These are phyloP conservation scores for Micromys minutus DNA, from an alignment of 2,113 vertebrate species.

Conservation along the genomic window DNA sequence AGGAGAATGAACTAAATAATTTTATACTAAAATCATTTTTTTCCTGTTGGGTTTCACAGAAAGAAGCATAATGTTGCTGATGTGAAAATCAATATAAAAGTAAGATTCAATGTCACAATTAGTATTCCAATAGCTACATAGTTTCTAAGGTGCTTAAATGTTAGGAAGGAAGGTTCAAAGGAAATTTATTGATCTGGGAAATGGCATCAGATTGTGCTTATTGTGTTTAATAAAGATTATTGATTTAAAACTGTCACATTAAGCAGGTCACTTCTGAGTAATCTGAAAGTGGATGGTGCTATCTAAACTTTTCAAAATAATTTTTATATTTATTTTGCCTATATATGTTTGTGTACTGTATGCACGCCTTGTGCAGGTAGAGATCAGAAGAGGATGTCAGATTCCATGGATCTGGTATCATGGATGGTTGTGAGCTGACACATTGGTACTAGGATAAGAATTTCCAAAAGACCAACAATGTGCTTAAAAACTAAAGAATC, in stretches of 20 bases:
- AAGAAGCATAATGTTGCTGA: not conserved
- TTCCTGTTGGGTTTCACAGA: not conserved
- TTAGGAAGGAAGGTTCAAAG: conserved; percentile 67
- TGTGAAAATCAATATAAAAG: conserved; percentile 45
- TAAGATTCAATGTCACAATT: conserved; percentile 53
- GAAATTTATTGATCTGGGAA: conserved; percentile 78
- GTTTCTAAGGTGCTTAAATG: conserved; percentile 51
- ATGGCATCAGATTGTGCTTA: conserved; percentile 73
- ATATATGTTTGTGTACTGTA: not conserved
- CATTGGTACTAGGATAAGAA: not conserved
- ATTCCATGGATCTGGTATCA: no score
- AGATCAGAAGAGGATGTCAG: not conserved
- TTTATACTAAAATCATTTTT: not conserved
- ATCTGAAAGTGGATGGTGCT: conserved; percentile 59
- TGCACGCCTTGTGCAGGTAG: no score
- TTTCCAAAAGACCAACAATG: not conserved
- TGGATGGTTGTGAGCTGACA: no score
- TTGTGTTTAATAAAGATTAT: conserved; percentile 78
- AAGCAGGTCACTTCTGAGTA: conserved; percentile 61
- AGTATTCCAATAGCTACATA: conserved; percentile 69
- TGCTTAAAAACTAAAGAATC: no score
- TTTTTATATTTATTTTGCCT: not conserved
- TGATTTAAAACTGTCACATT: conserved; percentile 79
- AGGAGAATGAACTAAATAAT: not conserved
- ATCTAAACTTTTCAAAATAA: conserved; percentile 59